Base-by-base conservation (phyloP, 2,888 invertebrate species). In the Mylabris sibirica region DNA sequence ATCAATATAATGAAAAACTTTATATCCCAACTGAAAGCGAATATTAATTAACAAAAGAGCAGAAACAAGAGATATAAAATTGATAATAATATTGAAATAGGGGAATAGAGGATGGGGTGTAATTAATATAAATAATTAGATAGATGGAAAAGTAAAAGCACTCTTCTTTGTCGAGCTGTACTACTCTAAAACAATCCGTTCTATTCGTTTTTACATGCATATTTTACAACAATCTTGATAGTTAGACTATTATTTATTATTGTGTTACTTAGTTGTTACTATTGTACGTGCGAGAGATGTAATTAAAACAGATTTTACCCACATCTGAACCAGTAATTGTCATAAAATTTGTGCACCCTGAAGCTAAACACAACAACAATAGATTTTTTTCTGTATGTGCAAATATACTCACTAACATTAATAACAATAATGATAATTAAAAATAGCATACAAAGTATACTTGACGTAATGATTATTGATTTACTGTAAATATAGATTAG, bases 1-100 rank as follows among this genome's bases (percentile, higher is more conserved):
- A 64, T 59, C 66, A 64, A 69, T 66, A 62, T 66, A 72, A 67
- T 69, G 69, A 68, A 69, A 72, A 70, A 72, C 72, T 68, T 68
- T 70, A 66, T 65, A 68, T 68, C 63, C 63, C 65, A n/a, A 63
- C 64, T 65, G 67, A 72, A 72, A 72, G 70, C 63, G 66, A 68
- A 66, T 65, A 64, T 68, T 70, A 70, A 70, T 70, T 66, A 66
- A 65, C 68, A 63, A 67, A 59, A 66, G 59, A 63, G 62, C 12
- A 38, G n/a, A 63, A 63, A 41, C 14, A 20, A 20, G 17, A 34
- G 49, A 22, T 24, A 14, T 20, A 59, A 57, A 49, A 49, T 9
- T 49, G 20, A 49, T 20, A 49, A 49, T 49, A 49, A 49, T 49
- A 11, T 49, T 49, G 3, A 22, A 49, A 49, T 17, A 49, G 20